These are phyloP conservation scores for Lagorchestes hirsutus DNA, from an alignment of 2,797 vertebrate genomes.

Conservation along the genomic window DNA sequence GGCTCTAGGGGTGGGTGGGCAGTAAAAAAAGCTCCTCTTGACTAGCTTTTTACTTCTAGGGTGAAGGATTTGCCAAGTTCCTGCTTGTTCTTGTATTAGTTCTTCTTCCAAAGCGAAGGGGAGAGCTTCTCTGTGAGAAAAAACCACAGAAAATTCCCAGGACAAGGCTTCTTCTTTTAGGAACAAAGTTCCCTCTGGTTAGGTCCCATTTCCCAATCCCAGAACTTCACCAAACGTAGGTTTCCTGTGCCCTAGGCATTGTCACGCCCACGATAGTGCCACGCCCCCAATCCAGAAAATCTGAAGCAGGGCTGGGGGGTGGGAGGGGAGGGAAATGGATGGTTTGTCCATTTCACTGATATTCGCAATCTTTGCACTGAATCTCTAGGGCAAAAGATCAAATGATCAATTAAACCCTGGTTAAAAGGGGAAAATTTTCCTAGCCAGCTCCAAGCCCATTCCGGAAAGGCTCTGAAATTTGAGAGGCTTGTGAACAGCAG, in stretches of 20 bases:
- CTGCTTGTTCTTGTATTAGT: background rate
- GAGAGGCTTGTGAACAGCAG: constrained; percentile 48
- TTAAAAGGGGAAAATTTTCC: constrained; percentile 16
- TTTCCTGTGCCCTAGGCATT: background rate
- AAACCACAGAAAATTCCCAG: constrained; percentile 48
- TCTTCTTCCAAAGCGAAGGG: background rate
- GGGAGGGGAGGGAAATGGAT: background rate
- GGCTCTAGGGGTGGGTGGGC: background rate
- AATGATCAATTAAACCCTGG: background rate
- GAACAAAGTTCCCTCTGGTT: background rate
- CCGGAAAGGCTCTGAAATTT: constrained; percentile 45
- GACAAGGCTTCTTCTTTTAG: background rate
- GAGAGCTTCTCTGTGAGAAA: constrained; percentile 45
- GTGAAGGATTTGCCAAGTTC: background rate
- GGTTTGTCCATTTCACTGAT: background rate
- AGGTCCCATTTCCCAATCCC: background rate
- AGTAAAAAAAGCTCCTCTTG: constrained; percentile 65
- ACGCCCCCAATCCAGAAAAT: background rate
- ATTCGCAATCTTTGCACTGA: background rate
- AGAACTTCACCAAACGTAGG: constrained; percentile 8
- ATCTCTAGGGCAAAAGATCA: background rate
- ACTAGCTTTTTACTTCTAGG: background rate
- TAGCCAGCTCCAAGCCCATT: constrained; percentile 9
- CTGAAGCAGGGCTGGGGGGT: background rate
- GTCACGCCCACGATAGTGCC: background rate